Conservation (phyloP, 2,113 vertebrate species). For the Lepus americanus region DNA sequence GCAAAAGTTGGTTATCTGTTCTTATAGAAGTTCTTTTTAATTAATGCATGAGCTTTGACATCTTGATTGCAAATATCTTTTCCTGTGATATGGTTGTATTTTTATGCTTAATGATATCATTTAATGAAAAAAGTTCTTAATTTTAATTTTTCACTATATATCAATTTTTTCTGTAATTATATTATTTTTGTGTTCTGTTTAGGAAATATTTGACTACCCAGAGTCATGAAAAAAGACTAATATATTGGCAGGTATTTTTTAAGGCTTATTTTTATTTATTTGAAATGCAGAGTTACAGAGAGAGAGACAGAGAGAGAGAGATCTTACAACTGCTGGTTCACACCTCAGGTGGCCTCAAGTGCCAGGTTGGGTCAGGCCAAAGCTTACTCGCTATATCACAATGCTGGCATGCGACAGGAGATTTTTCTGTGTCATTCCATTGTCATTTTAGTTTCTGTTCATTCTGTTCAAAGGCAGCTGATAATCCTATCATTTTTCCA, state of each 20-base stretch:
- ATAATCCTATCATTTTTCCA: not conserved
- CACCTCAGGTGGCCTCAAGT: too few relatives aligned
- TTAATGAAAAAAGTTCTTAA: conserved; percentile 30
- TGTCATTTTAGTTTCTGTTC: not conserved
- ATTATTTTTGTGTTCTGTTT: not conserved
- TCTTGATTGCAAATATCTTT: not conserved
- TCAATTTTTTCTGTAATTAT: not conserved
- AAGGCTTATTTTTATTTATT: too few relatives aligned
- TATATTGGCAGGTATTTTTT: not conserved
- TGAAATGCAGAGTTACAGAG: too few relatives aligned
- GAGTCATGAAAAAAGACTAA: not conserved
- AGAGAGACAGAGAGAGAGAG: too few relatives aligned
- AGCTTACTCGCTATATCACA: too few relatives aligned
- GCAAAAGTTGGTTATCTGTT: not conserved
- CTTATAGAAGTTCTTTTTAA: not conserved
- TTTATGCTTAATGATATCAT: not conserved
- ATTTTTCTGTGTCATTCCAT: not conserved
- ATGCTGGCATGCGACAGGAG: too few relatives aligned
- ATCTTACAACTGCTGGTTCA: too few relatives aligned
- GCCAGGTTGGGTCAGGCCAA: too few relatives aligned
- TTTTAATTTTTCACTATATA: not conserved
- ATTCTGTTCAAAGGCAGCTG: not conserved
- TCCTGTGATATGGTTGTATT: not conserved
- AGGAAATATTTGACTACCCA: not conserved
- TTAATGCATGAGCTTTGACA: not conserved